Evolutionary conservation across 1,140 invertebrate genomes (phyloP).

Genomic region (Macrostomum lignano): DNA sequence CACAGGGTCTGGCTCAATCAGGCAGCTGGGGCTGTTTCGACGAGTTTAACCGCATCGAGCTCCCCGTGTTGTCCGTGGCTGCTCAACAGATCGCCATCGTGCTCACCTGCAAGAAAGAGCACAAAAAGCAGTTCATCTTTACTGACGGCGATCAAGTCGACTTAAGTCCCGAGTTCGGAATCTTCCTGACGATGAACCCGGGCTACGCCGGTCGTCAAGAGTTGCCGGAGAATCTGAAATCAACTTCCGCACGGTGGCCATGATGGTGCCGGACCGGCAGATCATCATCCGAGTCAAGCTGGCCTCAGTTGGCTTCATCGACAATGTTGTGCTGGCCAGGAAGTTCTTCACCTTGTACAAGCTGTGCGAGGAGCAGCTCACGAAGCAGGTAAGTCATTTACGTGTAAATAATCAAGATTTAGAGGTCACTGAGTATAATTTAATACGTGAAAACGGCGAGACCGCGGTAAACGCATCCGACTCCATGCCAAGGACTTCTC

Average conservation of each 20-base stretch:
- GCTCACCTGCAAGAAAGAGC: constrained; percentile 61
- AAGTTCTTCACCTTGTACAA: constrained; percentile 91
- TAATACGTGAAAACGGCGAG: no score
- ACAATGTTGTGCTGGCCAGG: constrained; percentile 68
- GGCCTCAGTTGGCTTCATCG: constrained; percentile 71
- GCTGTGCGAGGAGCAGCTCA: constrained; percentile 77
- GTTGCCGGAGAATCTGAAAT: constrained; percentile 78
- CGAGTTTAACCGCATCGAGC: constrained; percentile 77
- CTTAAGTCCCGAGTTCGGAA: constrained; percentile 76
- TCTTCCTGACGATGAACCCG: constrained; percentile 92
- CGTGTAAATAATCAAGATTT: no score
- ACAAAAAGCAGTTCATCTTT: constrained; percentile 54
- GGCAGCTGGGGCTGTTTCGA: constrained; percentile 88
- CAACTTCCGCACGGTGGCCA: constrained; percentile 77
- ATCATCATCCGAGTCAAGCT: constrained; percentile 86
- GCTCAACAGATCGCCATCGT: constrained; percentile 80
- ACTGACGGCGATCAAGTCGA: constrained; percentile 72
- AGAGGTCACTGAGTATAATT: no score
- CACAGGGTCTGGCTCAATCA: constrained; percentile 66
- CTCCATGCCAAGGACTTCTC: no score
- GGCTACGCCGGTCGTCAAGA: constrained; percentile 82
- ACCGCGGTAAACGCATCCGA: no score
- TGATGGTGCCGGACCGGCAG: constrained; percentile 92
- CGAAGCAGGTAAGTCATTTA: constrained; percentile 42
- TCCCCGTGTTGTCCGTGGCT: constrained; percentile 73